Evolutionary conservation across 2,113 vertebrate species (phyloP).

Genomic region (Pontoporia blainvillei): DNA sequence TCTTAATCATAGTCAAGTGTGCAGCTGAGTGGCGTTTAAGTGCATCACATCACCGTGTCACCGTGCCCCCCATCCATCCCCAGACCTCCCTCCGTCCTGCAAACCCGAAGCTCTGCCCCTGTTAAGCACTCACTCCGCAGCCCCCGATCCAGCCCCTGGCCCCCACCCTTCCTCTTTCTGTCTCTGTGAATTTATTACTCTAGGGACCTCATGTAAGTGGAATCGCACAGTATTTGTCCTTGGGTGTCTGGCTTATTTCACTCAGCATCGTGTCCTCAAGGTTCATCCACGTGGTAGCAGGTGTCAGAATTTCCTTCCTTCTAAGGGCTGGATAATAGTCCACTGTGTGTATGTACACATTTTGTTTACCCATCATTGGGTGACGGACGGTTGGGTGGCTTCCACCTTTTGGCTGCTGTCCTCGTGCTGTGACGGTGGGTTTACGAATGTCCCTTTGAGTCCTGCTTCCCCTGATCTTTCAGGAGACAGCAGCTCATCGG

Average conservation of each 20-base stretch:
- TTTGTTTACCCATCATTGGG: neutral
- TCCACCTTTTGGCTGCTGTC: neutral
- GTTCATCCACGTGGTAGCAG: neutral
- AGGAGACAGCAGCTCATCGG: neutral
- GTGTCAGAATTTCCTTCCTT: neutral
- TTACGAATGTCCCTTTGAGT: neutral
- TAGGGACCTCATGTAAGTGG: neutral
- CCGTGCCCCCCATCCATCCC: neutral
- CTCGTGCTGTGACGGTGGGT: neutral
- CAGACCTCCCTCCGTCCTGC: neutral
- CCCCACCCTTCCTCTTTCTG: neutral
- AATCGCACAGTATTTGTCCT: neutral
- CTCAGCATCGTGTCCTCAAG: neutral
- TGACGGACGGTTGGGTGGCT: neutral
- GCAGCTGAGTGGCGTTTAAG: neutral
- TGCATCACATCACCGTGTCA: too few relatives aligned
- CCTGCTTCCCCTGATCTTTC: neutral
- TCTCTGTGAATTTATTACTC: neutral
- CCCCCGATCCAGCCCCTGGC: rapidly evolving
- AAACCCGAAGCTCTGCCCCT: neutral
- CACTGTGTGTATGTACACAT: neutral
- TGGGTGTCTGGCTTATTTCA: neutral
- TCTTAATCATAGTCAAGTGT: neutral
- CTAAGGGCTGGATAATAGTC: neutral
- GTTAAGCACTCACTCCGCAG: neutral